Evolutionary conservation across 2,888 invertebrate genomes (phyloP), one percentile per base, ranked within the genome.

Genomic region (Odontothrips loti): DNA sequence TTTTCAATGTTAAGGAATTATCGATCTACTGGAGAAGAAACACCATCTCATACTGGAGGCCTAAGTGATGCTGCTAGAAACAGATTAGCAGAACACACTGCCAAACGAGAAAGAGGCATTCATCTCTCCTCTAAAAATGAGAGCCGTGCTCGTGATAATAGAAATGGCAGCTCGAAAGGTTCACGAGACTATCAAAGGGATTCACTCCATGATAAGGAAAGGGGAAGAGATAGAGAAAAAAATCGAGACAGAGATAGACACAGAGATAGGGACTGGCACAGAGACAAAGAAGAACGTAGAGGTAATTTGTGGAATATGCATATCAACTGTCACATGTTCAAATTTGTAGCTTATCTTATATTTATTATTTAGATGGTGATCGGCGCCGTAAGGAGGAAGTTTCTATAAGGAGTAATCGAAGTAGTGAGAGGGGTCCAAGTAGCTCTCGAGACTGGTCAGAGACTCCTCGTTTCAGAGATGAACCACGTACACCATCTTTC

Each of bases 1-100:
- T 79, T 1, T 29, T 80, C 48, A 48, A 79, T 51, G 23, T 79
- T 75, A 81, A 90, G 94, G 79, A 93, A 95, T 86, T 95, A 97
- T 85, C 91, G 98, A 80, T 90, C 91, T 80, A 90, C 93, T 17
- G 91, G 93, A 84, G 93, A 94, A 85, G 98, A 98, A 88, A 98
- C 98, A 0, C 98, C 98, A 0, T 95, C 97, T 0, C 93, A 98
- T 86, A 96, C 97, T 0, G 98, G 97, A 8, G 98, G 98, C 9
- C 94, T 98, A 34, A 95, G 95, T 47, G 91, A 92, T 82, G 92
- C 92, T 86, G 95, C 95, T 0, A 82, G 83, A 79, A 84, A 84
- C 81, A 83, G 84, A 75, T 83, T 85, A 80, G 83, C 83, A 20
- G 83, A 84, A 75, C 83, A 83, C 23, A 86, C 86, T n/a, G 86